Evolutionary conservation across 2,113 vertebrate species (phyloP), one percentile per base, ranked within the genome.

Genomic region (Neopipo cinnamomea): DNA sequence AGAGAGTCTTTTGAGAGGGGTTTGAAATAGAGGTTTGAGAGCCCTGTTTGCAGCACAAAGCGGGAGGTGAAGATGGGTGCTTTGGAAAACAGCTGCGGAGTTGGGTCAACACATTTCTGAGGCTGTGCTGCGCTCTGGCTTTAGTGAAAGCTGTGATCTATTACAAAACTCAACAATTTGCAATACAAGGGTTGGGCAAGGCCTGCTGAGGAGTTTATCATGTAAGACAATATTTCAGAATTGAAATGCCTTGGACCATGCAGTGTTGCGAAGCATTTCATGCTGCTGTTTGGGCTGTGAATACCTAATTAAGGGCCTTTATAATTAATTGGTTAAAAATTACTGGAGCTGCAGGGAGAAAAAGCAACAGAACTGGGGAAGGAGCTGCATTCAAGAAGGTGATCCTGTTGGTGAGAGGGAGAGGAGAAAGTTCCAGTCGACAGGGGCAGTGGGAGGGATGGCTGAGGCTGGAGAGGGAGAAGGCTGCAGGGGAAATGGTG

Each of bases 31-130:
- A 77, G 28, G 8, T 53, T 78, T 90, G 75, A 88, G 94, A 93
- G 56, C 47, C 25, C 63, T 92, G 8, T 79, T 93, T 75, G 76
- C 55, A 78, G 61, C 56, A 75, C 41, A 87, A 93, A 94, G 68
- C 8, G 0, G 37, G 71, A 93, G 47, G 47, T 71, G 85, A 83
- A 96, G 92, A 95, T 84, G 76, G 92, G 90, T 95, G 88, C 47
- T 84, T 95, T 88, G 89, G 89, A 97, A 94, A 79, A 61, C 52
- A 78, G 90, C 61, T 50, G 68, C 42, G 65, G 90, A 90, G 78
- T 14, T 86, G 75, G 68, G 81, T 89, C 89, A 95, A 66, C 55
- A 84, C 71, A 85, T 90, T 76, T 76, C 65, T 59, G 50, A 92
- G 72, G 33, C 72, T 83, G 76, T 49, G 65, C 77, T 62, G 33